Conservation (phyloP, 1,140 invertebrate species). For the Polypedilum pembai region DNA sequence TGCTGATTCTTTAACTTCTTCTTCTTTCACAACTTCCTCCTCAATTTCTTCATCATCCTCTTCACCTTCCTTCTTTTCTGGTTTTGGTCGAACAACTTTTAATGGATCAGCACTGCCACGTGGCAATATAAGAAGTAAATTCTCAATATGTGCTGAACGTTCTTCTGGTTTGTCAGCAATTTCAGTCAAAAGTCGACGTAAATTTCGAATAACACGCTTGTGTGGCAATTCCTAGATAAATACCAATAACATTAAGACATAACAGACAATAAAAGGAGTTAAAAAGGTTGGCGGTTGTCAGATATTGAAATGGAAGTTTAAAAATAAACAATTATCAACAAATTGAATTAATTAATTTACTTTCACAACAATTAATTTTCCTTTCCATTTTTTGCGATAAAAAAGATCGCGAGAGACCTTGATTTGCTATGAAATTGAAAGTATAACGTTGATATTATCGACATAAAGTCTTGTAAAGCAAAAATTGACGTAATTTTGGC, state of each 20-base stretch:
- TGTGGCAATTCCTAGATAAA: constrained; percentile 42
- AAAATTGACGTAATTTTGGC: constrained; percentile 2
- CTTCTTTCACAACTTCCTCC: constrained; percentile 19
- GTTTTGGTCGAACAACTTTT: constrained; percentile 33
- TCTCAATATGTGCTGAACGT: constrained; percentile 39
- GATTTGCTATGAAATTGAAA: no score
- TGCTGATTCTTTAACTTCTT: constrained; percentile 5
- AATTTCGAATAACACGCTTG: constrained; percentile 42
- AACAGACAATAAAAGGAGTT: neutral
- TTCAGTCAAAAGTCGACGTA: constrained; percentile 41
- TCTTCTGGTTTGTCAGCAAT: constrained; percentile 41
- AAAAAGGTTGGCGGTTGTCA: no score
- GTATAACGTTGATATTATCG: no score
- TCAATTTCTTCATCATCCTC: constrained; percentile 28
- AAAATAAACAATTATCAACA: no score
- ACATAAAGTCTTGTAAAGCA: neutral
- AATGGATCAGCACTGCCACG: constrained; percentile 35
- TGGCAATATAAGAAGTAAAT: constrained; percentile 42
- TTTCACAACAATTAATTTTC: no score
- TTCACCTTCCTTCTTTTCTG: constrained; percentile 18
- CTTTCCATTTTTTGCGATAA: no score
- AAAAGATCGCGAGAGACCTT: no score
- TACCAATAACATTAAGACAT: no score
- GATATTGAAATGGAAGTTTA: no score
- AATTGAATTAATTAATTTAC: no score